These are phyloP conservation scores for Mungos mungo DNA, from an alignment of 2,113 vertebrate species.

Conservation along the genomic window DNA sequence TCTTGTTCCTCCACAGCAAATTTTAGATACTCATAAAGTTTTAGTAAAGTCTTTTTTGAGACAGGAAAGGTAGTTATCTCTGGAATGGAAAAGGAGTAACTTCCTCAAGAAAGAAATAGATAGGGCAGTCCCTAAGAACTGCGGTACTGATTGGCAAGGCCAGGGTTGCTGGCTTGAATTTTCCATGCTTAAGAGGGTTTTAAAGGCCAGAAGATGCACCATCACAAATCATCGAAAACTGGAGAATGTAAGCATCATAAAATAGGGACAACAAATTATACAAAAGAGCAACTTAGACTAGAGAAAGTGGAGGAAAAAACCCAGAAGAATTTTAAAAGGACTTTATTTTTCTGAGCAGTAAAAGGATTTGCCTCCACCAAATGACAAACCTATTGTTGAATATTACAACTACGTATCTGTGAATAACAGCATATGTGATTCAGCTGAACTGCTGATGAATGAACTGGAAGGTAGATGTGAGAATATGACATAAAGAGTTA, in stretches of 20 bases:
- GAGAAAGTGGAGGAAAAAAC: background rate
- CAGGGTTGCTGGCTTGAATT: background rate
- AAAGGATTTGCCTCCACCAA: constrained; percentile 3
- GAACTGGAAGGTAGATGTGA: background rate
- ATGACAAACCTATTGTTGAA: background rate
- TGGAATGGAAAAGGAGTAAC: constrained; percentile 4
- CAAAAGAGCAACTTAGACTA: background rate
- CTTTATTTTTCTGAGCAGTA: background rate
- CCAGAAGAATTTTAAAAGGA: background rate
- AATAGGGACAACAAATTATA: background rate
- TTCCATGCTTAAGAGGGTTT: background rate
- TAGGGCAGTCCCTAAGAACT: background rate
- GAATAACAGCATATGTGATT: background rate
- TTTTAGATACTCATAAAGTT: constrained; percentile 26
- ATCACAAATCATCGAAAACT: background rate
- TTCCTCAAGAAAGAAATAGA: constrained; percentile 10
- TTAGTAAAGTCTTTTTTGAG: constrained; percentile 38
- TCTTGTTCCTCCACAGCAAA: background rate
- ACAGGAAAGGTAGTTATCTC: background rate
- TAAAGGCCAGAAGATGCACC: background rate
- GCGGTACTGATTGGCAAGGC: background rate
- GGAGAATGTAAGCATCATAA: background rate
- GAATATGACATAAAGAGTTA: background rate
- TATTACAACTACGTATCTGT: background rate
- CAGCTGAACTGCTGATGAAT: background rate